Conservation (phyloP, 2,888 invertebrate species). For the Heliconius cydno region DNA sequence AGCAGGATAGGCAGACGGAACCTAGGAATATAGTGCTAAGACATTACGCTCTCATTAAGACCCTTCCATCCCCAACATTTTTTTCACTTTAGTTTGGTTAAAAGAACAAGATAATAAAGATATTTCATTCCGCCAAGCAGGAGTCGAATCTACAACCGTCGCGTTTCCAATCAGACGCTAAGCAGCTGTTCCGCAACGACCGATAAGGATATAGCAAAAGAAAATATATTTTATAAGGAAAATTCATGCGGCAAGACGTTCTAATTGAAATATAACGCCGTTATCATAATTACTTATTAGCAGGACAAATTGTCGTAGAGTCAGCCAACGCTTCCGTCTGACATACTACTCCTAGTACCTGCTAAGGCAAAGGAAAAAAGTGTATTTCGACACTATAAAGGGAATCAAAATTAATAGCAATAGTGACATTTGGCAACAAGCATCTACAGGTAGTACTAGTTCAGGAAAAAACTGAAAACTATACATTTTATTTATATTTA, state of each 20-base stretch:
- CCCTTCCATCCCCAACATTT: too few species aligned
- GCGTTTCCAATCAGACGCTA: background rate
- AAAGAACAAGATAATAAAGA: background rate
- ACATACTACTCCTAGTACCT: background rate
- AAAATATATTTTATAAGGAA: constrained; percentile 3
- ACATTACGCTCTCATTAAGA: too few species aligned
- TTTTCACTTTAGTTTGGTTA: background rate
- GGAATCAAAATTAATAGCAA: too few species aligned
- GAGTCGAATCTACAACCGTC: background rate
- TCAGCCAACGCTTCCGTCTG: background rate
- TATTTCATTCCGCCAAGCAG: too few species aligned
- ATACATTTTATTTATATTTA: too few species aligned
- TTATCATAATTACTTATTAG: constrained; percentile 5
- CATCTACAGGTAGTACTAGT: too few species aligned
- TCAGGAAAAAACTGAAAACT: too few species aligned
- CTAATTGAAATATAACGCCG: constrained; percentile 12
- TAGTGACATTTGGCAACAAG: too few species aligned
- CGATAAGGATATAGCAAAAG: too few species aligned
- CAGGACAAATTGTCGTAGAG: constrained; percentile 13
- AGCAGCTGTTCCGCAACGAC: too few species aligned
- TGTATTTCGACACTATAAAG: too few species aligned
- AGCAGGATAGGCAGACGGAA: background rate
- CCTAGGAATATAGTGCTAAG: too few species aligned
- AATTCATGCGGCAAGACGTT: background rate
- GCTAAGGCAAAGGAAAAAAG: background rate